Evolutionary conservation across 2,888 invertebrate genomes (phyloP).

Genomic region (Calameuta pallipes): DNA sequence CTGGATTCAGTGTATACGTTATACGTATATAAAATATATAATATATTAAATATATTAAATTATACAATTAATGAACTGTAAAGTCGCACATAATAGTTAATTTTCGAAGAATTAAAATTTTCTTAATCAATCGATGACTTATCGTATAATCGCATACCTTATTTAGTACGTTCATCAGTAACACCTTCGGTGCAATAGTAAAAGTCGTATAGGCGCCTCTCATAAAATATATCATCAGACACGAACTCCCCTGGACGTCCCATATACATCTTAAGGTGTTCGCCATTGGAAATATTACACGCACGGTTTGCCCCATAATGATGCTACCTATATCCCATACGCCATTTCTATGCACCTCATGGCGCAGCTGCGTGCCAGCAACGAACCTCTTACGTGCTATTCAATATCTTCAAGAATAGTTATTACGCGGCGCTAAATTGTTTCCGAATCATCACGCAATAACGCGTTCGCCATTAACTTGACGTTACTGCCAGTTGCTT

Average conservation of each 20-base stretch:
- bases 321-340: conserved; percentile 36
- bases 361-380: conserved; percentile 45
- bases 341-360: conserved; percentile 33
- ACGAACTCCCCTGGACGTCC: not conserved
- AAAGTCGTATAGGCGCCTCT: not conserved
- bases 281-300: conserved; percentile 2
- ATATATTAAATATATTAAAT: not conserved
- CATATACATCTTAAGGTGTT: not conserved
- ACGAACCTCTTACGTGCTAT: conserved; percentile 48
- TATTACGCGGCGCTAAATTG: conserved; percentile 49
- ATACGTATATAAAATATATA: no score
- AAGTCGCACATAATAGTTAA: not conserved
- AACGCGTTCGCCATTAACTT: not conserved
- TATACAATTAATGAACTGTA: not conserved
- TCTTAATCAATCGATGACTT: not conserved
- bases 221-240: not conserved
- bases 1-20: not conserved
- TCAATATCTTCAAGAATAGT: conserved; percentile 39
- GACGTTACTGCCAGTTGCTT: not conserved
- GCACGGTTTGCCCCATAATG: conserved; percentile 41
- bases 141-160: not conserved
- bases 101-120: not conserved
- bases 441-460: conserved; percentile 43
- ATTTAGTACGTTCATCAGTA: not conserved
- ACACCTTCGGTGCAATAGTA: not conserved